A percentile compares a stretch with the other conserved stretches of the same genome.
Evolutionary conservation across 2,888 invertebrate species (phyloP).

Genomic region (Aphrophora alni): DNA sequence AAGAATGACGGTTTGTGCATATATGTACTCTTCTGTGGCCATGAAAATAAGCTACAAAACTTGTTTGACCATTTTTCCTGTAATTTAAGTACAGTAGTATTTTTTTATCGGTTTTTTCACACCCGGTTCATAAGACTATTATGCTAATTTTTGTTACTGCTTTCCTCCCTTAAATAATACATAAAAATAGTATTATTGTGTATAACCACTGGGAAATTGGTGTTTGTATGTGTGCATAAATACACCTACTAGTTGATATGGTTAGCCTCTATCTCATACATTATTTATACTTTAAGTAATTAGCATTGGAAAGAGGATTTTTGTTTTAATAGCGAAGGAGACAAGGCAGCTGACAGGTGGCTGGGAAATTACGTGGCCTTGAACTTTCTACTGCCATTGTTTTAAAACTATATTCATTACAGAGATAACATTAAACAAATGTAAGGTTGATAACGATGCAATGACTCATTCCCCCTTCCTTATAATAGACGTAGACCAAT

Average conservation of each 20-base stretch:
- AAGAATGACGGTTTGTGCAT: no score
- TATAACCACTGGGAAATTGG: no score
- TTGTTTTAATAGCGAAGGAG: background rate
- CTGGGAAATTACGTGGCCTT: background rate
- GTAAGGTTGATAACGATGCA: background rate
- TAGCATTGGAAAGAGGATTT: background rate
- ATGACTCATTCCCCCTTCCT: background rate
- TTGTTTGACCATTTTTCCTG: no score
- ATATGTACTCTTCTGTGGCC: no score
- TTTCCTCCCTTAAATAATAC: no score
- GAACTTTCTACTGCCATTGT: constrained; percentile 1
- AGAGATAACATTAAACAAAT: constrained; percentile 2
- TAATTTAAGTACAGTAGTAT: no score
- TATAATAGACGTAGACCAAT: background rate
- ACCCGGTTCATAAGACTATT: no score
- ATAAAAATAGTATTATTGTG: no score
- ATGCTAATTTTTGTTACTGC: no score
- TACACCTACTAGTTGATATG: background rate
- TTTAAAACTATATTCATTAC: constrained; percentile 6
- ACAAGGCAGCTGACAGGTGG: background rate
- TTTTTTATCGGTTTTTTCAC: no score
- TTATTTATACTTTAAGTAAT: background rate
- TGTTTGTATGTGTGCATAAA: no score
- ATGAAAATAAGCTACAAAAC: no score
- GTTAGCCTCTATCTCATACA: background rate